A percentile compares a stretch with the other conserved stretches of the same genome.
phyloP scores from a whole-genome alignment of 1,140 invertebrate species.

The Trachymyrmex septentrionalis region DNA sequence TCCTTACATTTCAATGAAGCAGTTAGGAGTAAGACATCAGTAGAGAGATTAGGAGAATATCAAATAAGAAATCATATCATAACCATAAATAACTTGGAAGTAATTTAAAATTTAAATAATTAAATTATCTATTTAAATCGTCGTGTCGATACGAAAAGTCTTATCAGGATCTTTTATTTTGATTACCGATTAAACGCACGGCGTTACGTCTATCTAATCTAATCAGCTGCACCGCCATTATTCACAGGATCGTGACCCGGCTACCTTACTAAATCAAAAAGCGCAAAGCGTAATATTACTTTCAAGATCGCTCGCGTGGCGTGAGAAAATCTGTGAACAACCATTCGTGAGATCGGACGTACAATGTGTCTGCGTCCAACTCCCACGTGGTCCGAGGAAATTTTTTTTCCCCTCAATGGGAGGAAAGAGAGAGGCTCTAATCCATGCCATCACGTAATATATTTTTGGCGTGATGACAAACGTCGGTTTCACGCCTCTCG shows the following conservation, averaged over 20 bases:
- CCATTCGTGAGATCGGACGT: slow-evolving; percentile 41
- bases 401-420: background rate
- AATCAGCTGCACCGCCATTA: slow-evolving; percentile 49
- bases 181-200: background rate
- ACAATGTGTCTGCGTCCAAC: slow-evolving; percentile 20
- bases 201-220: slow-evolving; percentile 63
- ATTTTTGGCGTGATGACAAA: slow-evolving; percentile 51
- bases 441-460: slow-evolving; percentile 44
- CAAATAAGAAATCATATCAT: background rate
- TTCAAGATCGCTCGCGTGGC: slow-evolving; percentile 58
- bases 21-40: background rate
- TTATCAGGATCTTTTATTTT: slow-evolving; percentile 16
- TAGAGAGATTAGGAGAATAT: background rate
- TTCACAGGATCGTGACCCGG: background rate
- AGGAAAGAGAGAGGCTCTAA: slow-evolving; percentile 23
- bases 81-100: background rate
- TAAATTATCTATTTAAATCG: slow-evolving; percentile 4
- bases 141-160: background rate
- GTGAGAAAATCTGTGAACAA: slow-evolving; percentile 59
- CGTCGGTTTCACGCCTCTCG: slow-evolving; percentile 32
- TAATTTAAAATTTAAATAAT: background rate
- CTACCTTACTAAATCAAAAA: slow-evolving; percentile 53
- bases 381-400: slow-evolving; percentile 42
- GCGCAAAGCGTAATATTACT: slow-evolving; percentile 26
- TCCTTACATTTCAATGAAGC: background rate